phyloP scores from a whole-genome alignment of 2,797 vertebrate genomes.

The Tarsius wallacei region DNA sequence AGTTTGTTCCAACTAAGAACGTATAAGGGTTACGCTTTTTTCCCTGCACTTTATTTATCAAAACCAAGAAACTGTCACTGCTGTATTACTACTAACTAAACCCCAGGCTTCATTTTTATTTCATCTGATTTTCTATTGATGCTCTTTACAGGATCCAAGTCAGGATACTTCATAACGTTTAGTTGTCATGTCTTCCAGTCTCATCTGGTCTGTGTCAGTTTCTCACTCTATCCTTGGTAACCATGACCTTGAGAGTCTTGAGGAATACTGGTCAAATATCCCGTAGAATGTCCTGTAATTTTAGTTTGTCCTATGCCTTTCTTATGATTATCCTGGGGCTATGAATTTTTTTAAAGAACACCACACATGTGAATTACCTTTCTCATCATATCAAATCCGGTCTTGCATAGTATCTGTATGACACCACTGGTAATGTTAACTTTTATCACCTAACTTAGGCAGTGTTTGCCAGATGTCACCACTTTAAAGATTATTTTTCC shows the following conservation, averaged over 20 bases:
- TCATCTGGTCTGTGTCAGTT: background rate
- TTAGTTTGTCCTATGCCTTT: background rate
- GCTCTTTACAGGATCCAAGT: background rate
- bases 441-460: background rate
- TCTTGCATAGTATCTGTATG: background rate
- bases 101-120: background rate
- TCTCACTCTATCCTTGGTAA: background rate
- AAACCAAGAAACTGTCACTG: background rate
- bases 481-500: background rate
- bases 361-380: background rate
- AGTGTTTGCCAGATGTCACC: background rate
- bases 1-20: background rate
- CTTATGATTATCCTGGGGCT: background rate
- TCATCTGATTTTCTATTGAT: background rate
- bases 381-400: background rate
- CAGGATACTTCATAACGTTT: background rate
- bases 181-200: too few species aligned
- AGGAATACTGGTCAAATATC: too few species aligned
- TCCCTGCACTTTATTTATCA: background rate
- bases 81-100: too few species aligned
- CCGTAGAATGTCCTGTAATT: background rate
- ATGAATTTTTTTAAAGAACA: background rate
- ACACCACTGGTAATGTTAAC: background rate
- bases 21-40: background rate
- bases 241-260: background rate